These are phyloP conservation scores for Theristicus caerulescens DNA, from an alignment of 2,113 vertebrate genomes.

Conservation along the genomic window DNA sequence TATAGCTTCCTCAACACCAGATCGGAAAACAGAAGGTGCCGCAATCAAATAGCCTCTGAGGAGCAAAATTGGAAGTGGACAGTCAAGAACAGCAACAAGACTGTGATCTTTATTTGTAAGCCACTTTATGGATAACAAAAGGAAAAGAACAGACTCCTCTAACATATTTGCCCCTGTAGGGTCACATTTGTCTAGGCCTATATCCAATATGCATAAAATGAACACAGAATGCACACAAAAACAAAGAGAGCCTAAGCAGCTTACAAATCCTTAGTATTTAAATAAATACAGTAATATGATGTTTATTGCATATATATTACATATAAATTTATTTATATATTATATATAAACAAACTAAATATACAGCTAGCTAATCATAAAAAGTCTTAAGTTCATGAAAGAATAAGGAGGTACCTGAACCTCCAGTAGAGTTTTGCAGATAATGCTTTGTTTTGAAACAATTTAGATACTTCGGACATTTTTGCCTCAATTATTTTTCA, in stretches of 20 bases:
- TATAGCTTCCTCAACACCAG: constrained; percentile 85
- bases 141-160: background rate
- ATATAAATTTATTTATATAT: background rate
- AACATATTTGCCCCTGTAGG: background rate
- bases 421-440: background rate
- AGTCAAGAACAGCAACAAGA: background rate
- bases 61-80: background rate
- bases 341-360: background rate
- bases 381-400: background rate
- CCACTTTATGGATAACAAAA: background rate
- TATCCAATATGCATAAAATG: background rate
- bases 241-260: background rate
- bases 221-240: background rate
- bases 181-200: background rate
- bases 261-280: background rate
- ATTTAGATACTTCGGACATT: background rate
- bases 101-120: background rate
- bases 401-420: background rate
- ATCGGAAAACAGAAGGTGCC: constrained; percentile 87
- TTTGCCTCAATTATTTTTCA: background rate
- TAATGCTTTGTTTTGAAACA: background rate
- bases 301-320: background rate
- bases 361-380: background rate
- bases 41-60: constrained; percentile 88
- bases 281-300: background rate